Evolutionary conservation across 2,113 vertebrate species (phyloP).

Genomic region (Microtus montanus): DNA sequence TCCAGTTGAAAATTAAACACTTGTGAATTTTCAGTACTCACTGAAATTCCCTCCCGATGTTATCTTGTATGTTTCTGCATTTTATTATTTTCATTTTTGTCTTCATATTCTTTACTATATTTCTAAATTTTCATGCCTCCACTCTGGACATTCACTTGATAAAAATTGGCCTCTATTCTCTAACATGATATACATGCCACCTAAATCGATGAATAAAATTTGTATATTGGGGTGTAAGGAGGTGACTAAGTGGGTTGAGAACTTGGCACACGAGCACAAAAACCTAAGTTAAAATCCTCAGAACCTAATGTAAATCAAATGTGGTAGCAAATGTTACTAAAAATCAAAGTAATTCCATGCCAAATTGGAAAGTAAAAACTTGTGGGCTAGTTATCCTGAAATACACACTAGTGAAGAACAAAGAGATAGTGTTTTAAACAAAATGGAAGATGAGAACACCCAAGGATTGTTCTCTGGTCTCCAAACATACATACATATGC

Average conservation of each 20-base stretch:
- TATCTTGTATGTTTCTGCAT: too few species aligned
- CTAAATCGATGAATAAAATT: background rate
- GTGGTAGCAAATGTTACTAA: too few species aligned
- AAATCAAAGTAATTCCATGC: background rate
- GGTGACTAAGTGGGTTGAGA: rapidly evolving
- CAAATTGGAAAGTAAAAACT: background rate
- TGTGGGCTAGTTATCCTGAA: too few species aligned
- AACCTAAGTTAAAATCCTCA: background rate
- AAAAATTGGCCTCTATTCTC: background rate
- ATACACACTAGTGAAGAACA: background rate
- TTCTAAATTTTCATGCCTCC: too few species aligned
- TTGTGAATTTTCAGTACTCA: too few species aligned
- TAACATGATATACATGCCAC: background rate
- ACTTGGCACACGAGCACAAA: background rate
- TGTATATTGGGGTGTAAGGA: background rate
- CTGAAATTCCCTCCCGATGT: too few species aligned
- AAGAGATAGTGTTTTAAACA: background rate
- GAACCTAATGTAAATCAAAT: background rate
- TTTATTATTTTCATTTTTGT: too few species aligned
- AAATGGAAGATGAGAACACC: background rate
- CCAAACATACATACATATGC: background rate
- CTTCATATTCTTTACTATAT: too few species aligned
- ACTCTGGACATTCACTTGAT: background rate
- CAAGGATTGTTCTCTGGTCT: background rate
- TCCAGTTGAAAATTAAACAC: too few species aligned